A percentile compares a stretch with the other conserved stretches of the same genome.
phyloP scores from a whole-genome alignment of 2,797 vertebrate species.

The Bryconaethiops microstoma region DNA sequence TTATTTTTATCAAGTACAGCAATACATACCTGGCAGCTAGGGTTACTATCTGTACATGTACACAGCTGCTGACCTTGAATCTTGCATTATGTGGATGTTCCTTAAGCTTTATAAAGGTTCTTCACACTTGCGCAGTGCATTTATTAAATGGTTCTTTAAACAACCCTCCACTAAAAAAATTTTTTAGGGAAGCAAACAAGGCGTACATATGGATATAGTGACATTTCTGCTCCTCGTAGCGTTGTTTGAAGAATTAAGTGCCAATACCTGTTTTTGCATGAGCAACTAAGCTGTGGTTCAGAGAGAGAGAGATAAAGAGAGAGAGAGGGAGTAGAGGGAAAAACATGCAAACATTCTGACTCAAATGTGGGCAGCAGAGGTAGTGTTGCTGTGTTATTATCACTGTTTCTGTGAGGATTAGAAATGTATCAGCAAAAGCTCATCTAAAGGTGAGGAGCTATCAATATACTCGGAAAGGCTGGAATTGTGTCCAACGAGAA shows the following conservation, averaged over 20 bases:
- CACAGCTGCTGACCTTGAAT: no score
- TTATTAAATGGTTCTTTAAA: no score
- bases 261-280: conserved; percentile 1
- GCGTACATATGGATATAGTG: not conserved
- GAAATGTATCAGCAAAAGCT: conserved; percentile 38
- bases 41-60: no score
- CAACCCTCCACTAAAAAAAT: no score
- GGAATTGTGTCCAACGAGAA: conserved; percentile 28
- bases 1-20: no score
- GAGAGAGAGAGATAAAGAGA: not conserved
- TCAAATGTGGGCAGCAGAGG: conserved; percentile 11
- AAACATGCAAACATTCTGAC: conserved; percentile 11
- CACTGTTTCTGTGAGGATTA: conserved; percentile 30
- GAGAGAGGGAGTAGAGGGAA: not conserved
- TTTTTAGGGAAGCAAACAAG: not conserved
- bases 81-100: no score
- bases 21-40: no score
- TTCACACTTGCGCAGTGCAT: no score
- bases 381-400: conserved; percentile 24
- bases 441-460: conserved; percentile 34
- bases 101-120: no score
- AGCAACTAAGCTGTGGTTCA: not conserved
- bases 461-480: conserved; percentile 13
- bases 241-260: not conserved
- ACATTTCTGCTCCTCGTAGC: not conserved